phyloP scores from a whole-genome alignment of 2,797 vertebrate genomes.

The Vespertilio murinus region DNA sequence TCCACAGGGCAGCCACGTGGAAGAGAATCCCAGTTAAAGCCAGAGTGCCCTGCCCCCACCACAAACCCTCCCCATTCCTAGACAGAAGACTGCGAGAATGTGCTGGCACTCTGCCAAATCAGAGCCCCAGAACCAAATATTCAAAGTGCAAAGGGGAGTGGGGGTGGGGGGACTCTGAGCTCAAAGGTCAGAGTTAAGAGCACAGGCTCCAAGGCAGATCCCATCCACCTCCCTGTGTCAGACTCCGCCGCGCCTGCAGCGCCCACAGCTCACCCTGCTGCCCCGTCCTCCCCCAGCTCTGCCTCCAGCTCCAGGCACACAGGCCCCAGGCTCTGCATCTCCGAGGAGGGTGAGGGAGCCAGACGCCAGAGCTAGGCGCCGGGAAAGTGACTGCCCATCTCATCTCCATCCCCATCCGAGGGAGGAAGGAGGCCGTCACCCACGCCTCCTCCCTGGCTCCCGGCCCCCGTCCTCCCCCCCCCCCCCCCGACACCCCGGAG shows the following conservation, averaged over 20 bases:
- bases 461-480: not conserved
- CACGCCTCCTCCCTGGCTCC: not conserved
- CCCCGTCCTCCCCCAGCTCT: not conserved
- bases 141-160: too few relatives aligned
- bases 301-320: not conserved
- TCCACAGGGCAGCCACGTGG: not conserved
- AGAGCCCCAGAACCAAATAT: not conserved
- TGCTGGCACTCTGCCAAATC: fast-evolving
- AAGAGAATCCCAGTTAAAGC: not conserved
- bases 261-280: not conserved
- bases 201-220: not conserved
- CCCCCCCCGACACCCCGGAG: not conserved
- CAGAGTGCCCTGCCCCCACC: not conserved
- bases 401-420: fast-evolving
- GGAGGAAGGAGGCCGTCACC: not conserved
- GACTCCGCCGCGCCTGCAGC: not conserved
- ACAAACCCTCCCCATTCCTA: too few relatives aligned
- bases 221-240: not conserved
- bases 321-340: not conserved
- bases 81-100: not conserved
- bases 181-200: too few relatives aligned
- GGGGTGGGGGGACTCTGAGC: too few relatives aligned
- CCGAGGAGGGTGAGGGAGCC: not conserved
- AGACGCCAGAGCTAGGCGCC: not conserved
- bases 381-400: not conserved